Evolutionary conservation across 2,113 vertebrate genomes (phyloP).

Genomic region (Chelonoidis abingdonii): DNA sequence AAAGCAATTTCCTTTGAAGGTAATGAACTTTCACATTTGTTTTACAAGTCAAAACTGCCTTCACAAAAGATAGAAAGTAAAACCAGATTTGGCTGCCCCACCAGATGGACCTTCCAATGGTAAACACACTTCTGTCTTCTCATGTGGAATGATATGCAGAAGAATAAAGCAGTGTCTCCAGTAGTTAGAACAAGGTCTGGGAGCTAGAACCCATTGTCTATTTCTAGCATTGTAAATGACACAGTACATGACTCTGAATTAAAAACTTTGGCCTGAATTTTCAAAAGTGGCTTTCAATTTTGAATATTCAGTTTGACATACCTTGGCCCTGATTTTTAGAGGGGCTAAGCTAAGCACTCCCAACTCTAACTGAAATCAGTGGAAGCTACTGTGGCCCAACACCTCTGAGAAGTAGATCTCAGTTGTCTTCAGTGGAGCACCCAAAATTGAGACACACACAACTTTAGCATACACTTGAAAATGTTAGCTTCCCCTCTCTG

Average conservation of each 20-base stretch:
- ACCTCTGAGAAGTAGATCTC: background rate
- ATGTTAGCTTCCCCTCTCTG: background rate
- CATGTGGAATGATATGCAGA: background rate
- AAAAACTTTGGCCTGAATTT: background rate
- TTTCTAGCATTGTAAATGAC: background rate
- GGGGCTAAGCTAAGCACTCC: background rate
- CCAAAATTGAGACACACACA: background rate
- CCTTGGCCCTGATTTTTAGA: background rate
- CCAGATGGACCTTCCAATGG: conserved; percentile 9
- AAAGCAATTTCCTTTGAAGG: conserved; percentile 6
- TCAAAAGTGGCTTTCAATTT: background rate
- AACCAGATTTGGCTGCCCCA: conserved; percentile 11
- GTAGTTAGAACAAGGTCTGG: background rate
- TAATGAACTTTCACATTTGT: conserved; percentile 15
- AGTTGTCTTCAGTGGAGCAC: background rate
- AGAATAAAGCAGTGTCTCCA: background rate
- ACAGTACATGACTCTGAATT: background rate
- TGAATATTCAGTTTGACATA: background rate
- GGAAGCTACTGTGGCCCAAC: background rate
- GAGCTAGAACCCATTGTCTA: background rate
- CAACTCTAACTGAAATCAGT: background rate
- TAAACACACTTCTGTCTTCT: background rate
- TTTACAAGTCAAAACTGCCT: conserved; percentile 43
- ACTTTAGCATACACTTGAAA: background rate
- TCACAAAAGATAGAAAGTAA: conserved; percentile 17